Percentiles rank a stretch among this genome's conserved stretches.
Conservation (phyloP, 2,888 invertebrate species). For the Tachystola acroxantha region DNA sequence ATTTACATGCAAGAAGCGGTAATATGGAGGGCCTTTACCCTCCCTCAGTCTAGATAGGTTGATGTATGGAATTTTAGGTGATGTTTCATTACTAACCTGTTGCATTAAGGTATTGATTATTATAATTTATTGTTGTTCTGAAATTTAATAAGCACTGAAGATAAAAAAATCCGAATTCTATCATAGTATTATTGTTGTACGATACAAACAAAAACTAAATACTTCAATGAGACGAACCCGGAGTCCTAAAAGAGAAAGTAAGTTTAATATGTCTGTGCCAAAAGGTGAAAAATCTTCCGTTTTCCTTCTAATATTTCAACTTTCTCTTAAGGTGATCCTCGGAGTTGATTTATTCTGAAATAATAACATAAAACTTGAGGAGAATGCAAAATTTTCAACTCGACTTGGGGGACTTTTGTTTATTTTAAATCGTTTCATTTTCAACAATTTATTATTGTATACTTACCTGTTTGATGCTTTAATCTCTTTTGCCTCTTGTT, state of each 20-base stretch:
- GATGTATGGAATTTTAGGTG: neutral
- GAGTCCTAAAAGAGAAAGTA: too few species aligned
- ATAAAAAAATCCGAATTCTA: neutral
- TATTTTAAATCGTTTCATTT: neutral
- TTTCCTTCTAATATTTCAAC: too few species aligned
- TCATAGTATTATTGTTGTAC: neutral
- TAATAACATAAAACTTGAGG: neutral
- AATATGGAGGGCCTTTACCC: neutral
- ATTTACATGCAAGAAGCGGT: constrained; percentile 1
- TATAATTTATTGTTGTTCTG: neutral
- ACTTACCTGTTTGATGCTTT: too few species aligned
- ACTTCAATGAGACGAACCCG: too few species aligned
- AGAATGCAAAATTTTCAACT: neutral
- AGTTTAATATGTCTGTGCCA: too few species aligned
- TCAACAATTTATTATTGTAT: too few species aligned
- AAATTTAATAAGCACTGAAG: neutral
- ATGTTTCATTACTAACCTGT: neutral
- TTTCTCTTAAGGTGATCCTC: too few species aligned
- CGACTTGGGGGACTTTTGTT: neutral
- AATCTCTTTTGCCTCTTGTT: too few species aligned
- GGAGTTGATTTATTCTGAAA: neutral
- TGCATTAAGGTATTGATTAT: neutral
- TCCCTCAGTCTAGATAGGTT: neutral
- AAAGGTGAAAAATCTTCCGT: too few species aligned
- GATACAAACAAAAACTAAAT: too few species aligned